These are phyloP conservation scores for Amorpha juglandis DNA, from an alignment of 2,888 invertebrate genomes.

Conservation along the genomic window DNA sequence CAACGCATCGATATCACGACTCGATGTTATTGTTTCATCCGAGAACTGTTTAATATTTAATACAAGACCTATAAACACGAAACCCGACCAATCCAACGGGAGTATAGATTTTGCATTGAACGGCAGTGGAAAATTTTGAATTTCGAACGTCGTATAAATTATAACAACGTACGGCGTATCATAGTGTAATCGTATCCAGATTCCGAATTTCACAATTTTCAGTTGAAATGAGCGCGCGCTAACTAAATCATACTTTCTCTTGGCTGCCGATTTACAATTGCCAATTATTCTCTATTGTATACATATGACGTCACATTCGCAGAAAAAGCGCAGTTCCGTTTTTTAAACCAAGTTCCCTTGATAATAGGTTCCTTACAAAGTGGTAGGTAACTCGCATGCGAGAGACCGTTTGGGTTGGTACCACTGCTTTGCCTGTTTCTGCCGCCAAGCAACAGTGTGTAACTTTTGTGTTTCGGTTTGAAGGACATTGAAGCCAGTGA, in stretches of 20 bases:
- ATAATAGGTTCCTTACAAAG: too few species aligned
- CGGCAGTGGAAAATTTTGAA: conserved; percentile 57
- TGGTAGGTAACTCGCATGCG: too few species aligned
- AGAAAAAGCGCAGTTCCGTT: neutral
- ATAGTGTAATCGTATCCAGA: conserved; percentile 62
- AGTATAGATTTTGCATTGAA: conserved; percentile 51
- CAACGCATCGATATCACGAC: conserved; percentile 64
- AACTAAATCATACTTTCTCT: conserved; percentile 68
- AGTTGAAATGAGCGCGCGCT: conserved; percentile 57
- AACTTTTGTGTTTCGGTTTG: too few species aligned
- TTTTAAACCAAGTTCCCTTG: neutral
- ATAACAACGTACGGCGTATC: conserved; percentile 43
- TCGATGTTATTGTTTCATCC: conserved; percentile 62
- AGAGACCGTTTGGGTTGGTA: too few species aligned
- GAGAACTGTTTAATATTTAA: conserved; percentile 74
- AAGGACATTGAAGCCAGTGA: too few species aligned
- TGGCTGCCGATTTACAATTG: conserved; percentile 56
- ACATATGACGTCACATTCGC: neutral
- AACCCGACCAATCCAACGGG: conserved; percentile 49
- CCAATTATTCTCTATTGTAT: conserved; percentile 46
- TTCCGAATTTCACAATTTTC: conserved; percentile 60
- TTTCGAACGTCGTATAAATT: conserved; percentile 55
- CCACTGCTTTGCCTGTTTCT: too few species aligned
- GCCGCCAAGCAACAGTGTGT: too few species aligned
- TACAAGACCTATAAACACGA: conserved; percentile 49